Evolutionary conservation across 2,888 invertebrate genomes (phyloP), one percentile per base, ranked within the genome.

Genomic region (Linyphia triangularis): DNA sequence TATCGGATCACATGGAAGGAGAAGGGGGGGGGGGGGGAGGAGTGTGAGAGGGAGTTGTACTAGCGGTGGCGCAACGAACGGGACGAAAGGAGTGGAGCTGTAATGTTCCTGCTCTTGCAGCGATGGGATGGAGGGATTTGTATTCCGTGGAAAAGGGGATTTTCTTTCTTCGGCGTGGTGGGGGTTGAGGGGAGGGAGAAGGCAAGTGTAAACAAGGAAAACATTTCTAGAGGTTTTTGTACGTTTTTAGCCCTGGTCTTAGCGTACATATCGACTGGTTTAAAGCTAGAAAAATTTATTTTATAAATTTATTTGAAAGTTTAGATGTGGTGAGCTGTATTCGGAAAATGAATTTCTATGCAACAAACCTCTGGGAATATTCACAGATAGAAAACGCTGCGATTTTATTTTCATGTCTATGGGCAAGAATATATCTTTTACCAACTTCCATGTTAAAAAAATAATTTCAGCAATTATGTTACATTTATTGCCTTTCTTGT

Each of bases 151-250:
- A 33, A 63, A 63, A 63, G 33, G 19, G 59, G 33, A 33, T 33
- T 67, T 67, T 67, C 16, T 33, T 33, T 67, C 26, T 63, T n/a
- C n/a, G 13, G 24, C 22, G 26, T 6, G 57, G 22, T 9, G 6
- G 2, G 9, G 13, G 63, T 26, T 5, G 33, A 13, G 33, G 63
- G 19, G 26, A 4, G 63, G 63, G 63, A 22, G 33, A 33, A 33
- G 30, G 33, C 13, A 28, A 67, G 30, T 67, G 67, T 33, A 67
- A 67, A 67, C 67, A 33, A 67, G 51, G 13, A n/a, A 51, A n/a
- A n/a, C 13, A 51, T 51, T 51, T 51, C 16, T 0, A n/a, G n/a
- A 51, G 51, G n/a, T 51, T 51, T 51, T 51, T 51, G 2, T 6
- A 51, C 13, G 51, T 51, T 51, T 51, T 10, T 16, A n/a, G 51